Base-by-base conservation (phyloP, 2,888 invertebrate genomes). In the Junonia oenone region DNA sequence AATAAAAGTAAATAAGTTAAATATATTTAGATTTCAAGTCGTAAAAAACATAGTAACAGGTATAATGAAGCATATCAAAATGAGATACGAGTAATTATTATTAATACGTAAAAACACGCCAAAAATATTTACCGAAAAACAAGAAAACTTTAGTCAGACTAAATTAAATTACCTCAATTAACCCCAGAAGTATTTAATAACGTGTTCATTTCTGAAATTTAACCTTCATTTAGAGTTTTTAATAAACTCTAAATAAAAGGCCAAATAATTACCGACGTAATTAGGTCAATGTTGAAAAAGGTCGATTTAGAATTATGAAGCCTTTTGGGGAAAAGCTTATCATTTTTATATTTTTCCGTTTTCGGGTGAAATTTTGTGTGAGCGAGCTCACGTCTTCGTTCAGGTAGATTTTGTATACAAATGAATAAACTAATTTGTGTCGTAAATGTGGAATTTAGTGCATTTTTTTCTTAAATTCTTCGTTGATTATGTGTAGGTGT, bases 171-270 rank as follows among this genome's bases (percentile, higher is more conserved):
- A 40, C 40, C 50, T 50, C 29, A 50, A 50, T 50, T 50, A 40
- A 50, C n/a, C 40, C 50, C 40, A 29, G 26, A 17, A 26, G 40
- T 29, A 40, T 37, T 40, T 40, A 26, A 35, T 35, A 35, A 17
- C 22, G 50, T 40, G 50, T 50, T 50, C 27, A 29, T 40, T 38
- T 40, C 17, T 29, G 38, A 27, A 38, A 29, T 40, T 29, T 29
- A 40, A 50, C n/a, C 50, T 40, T 50, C 40, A 50, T 27, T 50
- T 38, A 17, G 26, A 35, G n/a, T 50, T 50, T 49, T 50, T 40
- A 26, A 40, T 40, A 50, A 40, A 50, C 27, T 31, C 38, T 29
- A 29, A 17, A 50, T 40, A 50, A 40, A 37, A 27, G n/a, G 38
- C 29, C 9, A 8, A 13, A 43, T 40, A 50, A 50, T 40, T 40